Conservation (phyloP, 2,797 vertebrate species). For the Lindbergichthys nudifrons region DNA sequence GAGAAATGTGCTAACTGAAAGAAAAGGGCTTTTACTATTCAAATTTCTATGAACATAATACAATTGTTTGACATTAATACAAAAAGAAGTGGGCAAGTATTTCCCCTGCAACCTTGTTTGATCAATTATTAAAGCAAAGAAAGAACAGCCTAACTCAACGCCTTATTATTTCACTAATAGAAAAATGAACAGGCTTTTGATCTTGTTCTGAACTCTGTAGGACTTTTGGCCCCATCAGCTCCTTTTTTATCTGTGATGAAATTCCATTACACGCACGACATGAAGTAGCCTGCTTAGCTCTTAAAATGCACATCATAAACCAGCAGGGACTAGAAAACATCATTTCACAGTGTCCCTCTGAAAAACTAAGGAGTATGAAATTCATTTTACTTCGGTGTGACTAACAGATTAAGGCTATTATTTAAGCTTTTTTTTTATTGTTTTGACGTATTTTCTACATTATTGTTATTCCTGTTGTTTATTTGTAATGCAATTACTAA, state of each 20-base stretch:
- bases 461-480: slow-evolving; percentile 8
- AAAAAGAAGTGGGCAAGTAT: slow-evolving; percentile 34
- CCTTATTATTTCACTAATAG: slow-evolving; percentile 17
- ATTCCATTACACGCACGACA: slow-evolving; percentile 29
- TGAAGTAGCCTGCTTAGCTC: background rate
- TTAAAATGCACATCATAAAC: background rate
- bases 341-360: slow-evolving; percentile 13
- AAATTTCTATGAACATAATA: slow-evolving; percentile 32
- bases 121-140: slow-evolving; percentile 41
- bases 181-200: slow-evolving; percentile 19
- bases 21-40: background rate
- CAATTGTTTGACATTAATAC: slow-evolving; percentile 9
- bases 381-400: slow-evolving; percentile 8
- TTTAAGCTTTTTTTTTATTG: background rate
- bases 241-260: slow-evolving; percentile 15
- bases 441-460: background rate
- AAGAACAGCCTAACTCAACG: slow-evolving; percentile 12
- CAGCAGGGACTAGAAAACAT: slow-evolving; percentile 22
- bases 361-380: slow-evolving; percentile 29
- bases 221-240: slow-evolving; percentile 11
- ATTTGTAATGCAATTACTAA: slow-evolving; percentile 16
- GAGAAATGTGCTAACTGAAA: background rate
- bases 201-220: slow-evolving; percentile 14
- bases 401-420: background rate
- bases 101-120: slow-evolving; percentile 14